Conservation (phyloP, 1,140 invertebrate species). For the Neuroterus valhalla region DNA sequence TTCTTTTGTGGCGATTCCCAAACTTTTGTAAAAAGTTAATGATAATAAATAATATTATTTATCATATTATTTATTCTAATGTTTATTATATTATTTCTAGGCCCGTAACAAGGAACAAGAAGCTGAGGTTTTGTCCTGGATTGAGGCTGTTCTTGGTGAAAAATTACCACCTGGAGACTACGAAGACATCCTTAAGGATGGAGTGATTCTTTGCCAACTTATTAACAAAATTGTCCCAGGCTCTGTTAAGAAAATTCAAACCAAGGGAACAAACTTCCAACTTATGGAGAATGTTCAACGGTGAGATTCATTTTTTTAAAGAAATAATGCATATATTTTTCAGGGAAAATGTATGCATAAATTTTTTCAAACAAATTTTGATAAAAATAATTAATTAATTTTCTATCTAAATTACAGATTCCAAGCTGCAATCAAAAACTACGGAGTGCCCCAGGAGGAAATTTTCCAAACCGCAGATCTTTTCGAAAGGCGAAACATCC, state of each 20-base stretch:
- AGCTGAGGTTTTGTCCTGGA: slow-evolving; percentile 93
- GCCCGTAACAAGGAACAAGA: slow-evolving; percentile 93
- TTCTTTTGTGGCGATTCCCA: no score
- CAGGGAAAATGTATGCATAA: no score
- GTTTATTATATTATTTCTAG: slow-evolving; percentile 70
- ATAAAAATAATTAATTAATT: neutral
- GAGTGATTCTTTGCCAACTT: slow-evolving; percentile 93
- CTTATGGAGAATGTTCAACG: slow-evolving; percentile 99
- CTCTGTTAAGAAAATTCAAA: slow-evolving; percentile 97
- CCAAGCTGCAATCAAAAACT: slow-evolving; percentile 93
- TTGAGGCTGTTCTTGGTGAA: slow-evolving; percentile 90
- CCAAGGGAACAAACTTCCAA: slow-evolving; percentile 97
- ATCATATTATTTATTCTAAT: slow-evolving; percentile 12
- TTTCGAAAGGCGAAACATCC: slow-evolving; percentile 96
- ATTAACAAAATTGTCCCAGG: slow-evolving; percentile 96
- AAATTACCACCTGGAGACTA: slow-evolving; percentile 88
- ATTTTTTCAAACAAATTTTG: slow-evolving; percentile 30
- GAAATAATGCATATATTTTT: neutral
- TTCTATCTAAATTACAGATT: slow-evolving; percentile 78
- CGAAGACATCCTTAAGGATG: slow-evolving; percentile 95
- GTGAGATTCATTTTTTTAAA: slow-evolving; percentile 52
- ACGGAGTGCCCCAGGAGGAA: slow-evolving; percentile 96
- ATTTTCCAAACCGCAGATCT: slow-evolving; percentile 99
- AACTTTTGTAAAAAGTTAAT: no score
- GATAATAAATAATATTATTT: neutral